Conservation (phyloP, 2,888 invertebrate genomes). For the Falcaria lacertinaria region DNA sequence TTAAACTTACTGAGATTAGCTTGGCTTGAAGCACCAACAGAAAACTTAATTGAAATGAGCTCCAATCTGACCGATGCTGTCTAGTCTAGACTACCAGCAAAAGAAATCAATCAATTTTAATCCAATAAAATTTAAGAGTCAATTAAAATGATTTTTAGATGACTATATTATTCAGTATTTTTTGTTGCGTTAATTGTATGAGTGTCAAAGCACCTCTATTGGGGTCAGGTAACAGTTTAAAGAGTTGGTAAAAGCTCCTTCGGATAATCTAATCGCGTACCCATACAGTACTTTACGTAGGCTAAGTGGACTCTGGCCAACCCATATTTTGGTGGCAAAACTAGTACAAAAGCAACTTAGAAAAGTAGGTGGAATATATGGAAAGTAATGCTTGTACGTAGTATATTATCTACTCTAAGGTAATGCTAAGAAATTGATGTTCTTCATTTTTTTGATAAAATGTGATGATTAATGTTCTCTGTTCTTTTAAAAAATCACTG, state of each 20-base stretch:
- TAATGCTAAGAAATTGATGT: no score
- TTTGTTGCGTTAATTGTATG: slow-evolving; percentile 28
- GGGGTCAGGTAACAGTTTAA: slow-evolving; percentile 67
- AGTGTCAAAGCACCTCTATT: slow-evolving; percentile 52
- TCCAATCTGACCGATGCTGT: not conserved
- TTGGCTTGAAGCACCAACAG: no score
- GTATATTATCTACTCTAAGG: no score
- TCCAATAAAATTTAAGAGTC: not conserved
- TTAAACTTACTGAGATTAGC: no score
- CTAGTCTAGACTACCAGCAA: not conserved
- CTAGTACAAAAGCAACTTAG: not conserved
- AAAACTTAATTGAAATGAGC: no score
- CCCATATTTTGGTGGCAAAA: not conserved
- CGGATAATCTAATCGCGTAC: slow-evolving; percentile 34
- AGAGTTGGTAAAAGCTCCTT: slow-evolving; percentile 66
- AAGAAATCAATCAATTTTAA: not conserved
- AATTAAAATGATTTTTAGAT: slow-evolving; percentile 1
- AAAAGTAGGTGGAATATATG: no score
- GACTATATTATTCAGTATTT: slow-evolving; percentile 5
- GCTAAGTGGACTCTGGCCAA: not conserved
- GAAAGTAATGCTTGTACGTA: no score
- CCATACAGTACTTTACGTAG: not conserved
- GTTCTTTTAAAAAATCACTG: no score
- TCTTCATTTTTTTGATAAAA: no score
- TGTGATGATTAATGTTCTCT: no score